Conservation (phyloP, 1,140 invertebrate genomes). For the Rhizoglyphus robini region DNA sequence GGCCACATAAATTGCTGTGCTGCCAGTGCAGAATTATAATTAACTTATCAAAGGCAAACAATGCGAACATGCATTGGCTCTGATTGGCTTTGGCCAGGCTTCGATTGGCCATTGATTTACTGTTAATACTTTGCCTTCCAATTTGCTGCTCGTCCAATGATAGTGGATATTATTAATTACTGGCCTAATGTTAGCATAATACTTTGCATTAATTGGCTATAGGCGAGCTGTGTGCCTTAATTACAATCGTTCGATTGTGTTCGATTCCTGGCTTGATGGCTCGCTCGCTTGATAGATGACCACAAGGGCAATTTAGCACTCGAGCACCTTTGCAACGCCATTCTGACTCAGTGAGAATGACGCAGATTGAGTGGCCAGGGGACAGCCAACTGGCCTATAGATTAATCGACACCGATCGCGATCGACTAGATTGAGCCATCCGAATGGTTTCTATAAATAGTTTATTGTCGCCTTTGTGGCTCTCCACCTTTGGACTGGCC, state of each 20-base stretch:
- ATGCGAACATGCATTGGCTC: background rate
- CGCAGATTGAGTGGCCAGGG: too few species aligned
- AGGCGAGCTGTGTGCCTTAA: background rate
- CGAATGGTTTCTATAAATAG: constrained; percentile 14
- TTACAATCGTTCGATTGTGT: constrained; percentile 11
- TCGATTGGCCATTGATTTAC: constrained; percentile 8
- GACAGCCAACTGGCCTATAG: background rate
- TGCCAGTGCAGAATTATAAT: constrained; percentile 10
- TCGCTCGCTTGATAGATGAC: constrained; percentile 3
- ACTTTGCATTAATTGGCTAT: constrained; percentile 13
- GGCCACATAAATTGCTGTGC: background rate
- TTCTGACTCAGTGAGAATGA: background rate
- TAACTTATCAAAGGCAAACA: constrained; percentile 14
- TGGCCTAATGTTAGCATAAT: constrained; percentile 3
- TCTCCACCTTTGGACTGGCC: background rate
- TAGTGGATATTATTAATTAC: constrained; percentile 6
- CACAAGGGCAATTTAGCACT: constrained; percentile 3
- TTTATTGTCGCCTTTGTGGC: constrained; percentile 4
- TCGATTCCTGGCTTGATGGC: constrained; percentile 6
- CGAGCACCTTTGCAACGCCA: background rate
- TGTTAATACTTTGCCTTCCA: background rate
- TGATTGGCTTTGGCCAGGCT: background rate
- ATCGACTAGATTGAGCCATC: constrained; percentile 5
- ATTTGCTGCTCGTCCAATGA: background rate
- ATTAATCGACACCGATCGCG: background rate